Evolutionary conservation across 2,113 vertebrate species (phyloP).

Genomic region (Atractosteus spatula): DNA sequence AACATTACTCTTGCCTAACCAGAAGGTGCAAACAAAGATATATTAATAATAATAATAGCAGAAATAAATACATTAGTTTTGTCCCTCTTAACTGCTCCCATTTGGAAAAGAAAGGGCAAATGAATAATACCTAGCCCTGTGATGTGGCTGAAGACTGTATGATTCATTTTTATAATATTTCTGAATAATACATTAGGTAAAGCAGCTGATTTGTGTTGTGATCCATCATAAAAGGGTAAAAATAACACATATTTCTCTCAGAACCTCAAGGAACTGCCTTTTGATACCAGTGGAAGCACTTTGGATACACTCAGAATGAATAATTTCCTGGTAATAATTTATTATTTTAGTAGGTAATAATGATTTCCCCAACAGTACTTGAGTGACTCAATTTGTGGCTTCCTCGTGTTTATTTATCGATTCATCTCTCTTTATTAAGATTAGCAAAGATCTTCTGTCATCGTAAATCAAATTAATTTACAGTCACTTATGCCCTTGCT

Average conservation of each 20-base stretch:
- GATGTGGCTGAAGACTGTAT: neutral
- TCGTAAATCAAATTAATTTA: slow-evolving; percentile 2
- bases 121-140: neutral
- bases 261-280: too few relatives aligned
- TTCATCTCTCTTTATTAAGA: neutral
- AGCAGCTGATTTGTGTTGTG: too few relatives aligned
- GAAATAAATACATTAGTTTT: too few relatives aligned
- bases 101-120: neutral
- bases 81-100: too few relatives aligned
- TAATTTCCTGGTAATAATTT: neutral
- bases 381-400: neutral
- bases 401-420: neutral
- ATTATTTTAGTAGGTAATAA: too few relatives aligned
- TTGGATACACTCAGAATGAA: neutral
- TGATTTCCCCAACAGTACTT: too few relatives aligned
- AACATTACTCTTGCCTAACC: too few relatives aligned
- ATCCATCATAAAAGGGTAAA: too few relatives aligned
- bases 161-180: neutral
- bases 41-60: too few relatives aligned
- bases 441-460: neutral
- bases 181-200: neutral
- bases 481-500: neutral
- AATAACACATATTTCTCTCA: too few relatives aligned
- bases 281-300: neutral
- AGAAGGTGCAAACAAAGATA: too few relatives aligned